Percentiles rank a stretch among this genome's conserved stretches.
These are phyloP conservation scores for Pomatorhinus ruficollis DNA, from an alignment of 2,113 vertebrate species.

Conservation along the genomic window DNA sequence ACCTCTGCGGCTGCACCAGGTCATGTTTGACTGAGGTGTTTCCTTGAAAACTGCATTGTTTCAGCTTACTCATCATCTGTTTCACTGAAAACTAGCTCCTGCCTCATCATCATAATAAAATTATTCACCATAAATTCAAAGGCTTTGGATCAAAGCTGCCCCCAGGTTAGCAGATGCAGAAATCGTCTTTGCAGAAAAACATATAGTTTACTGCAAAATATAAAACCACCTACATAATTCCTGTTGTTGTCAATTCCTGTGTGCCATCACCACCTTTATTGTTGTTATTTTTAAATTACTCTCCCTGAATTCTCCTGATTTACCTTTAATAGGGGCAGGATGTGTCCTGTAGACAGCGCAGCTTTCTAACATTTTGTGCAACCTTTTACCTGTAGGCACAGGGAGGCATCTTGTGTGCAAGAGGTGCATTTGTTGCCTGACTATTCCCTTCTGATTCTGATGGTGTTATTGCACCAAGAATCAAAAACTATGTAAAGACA, in stretches of 20 bases:
- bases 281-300: background rate
- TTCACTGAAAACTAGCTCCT: constrained; percentile 43
- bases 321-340: background rate
- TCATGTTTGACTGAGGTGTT: constrained; percentile 47
- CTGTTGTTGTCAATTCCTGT: background rate
- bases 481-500: background rate
- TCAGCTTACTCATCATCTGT: constrained; percentile 61
- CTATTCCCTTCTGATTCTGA: background rate
- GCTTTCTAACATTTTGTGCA: background rate
- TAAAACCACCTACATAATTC: background rate
- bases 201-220: background rate
- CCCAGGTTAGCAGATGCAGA: background rate
- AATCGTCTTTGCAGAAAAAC: background rate
- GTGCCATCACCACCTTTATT: background rate
- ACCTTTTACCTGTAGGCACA: background rate
- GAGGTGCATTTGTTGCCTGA: background rate
- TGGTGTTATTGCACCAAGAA: background rate
- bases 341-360: background rate
- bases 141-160: background rate
- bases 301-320: background rate
- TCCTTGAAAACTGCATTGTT: constrained; percentile 66
- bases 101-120: constrained; percentile 49
- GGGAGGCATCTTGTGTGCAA: background rate
- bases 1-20: background rate
- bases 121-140: constrained; percentile 27